Base-by-base conservation (phyloP, 2,888 invertebrate species). In the Melitaea athalia region DNA sequence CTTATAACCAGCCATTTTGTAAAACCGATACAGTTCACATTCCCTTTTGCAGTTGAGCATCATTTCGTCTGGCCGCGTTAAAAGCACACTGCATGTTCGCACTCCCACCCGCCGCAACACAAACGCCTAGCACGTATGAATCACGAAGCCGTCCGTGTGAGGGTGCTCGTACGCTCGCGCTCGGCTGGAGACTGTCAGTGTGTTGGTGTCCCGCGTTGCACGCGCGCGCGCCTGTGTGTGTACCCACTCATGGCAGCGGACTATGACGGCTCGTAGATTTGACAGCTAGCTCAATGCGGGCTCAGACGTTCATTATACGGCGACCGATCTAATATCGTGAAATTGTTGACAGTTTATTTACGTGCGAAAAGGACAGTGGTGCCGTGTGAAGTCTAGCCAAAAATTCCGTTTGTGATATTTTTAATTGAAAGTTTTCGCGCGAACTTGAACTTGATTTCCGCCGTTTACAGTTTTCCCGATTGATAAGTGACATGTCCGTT, bases 261-360 rank as follows among this genome's bases (percentile, higher is more conserved):
- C 92, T 92, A 93, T 93, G 93, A 93, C 93, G 93, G 92, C 87
- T 88, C 92, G 93, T 93, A 93, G 93, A 93, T 92, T 93, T 93
- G 93, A 93, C 93, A 93, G 93, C 93, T 93, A 92, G 92, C 92
- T 92, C 92, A 93, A 93, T 92, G 92, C 92, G 90, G 91, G 92
- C 86, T 88, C 92, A 92, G 92, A 92, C 92, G 92, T 92, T 89
- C 87, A 91, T 91, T 91, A 91, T 83, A 89, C 89, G 85, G 83
- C 85, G 85, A 84, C 86, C 86, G 87, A 87, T 85, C 85, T 90
- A 88, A 90, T 90, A 88, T 85, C 83, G 89, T 89, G 83, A 85
- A 89, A 85, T 87, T 85, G 81, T 83, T 85, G 85, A 85, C 85
- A 84, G 84, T 85, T 83, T 85, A 84, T 86, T 84, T 85, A 82